Conservation (phyloP, 2,888 invertebrate species). For the Dermolepida albohirtum region DNA sequence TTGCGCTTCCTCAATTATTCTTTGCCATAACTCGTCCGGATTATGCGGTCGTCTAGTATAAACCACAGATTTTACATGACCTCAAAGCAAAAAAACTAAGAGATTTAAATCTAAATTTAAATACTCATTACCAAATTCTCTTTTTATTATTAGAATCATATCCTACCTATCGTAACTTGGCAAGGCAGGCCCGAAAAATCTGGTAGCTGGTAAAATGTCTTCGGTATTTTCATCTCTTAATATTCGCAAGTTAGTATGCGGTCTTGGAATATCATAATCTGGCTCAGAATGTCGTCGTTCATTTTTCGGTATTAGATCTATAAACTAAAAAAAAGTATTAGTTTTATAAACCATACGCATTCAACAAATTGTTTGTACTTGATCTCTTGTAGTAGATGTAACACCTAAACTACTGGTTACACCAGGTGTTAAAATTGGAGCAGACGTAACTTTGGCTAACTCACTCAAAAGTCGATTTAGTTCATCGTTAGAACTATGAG, state of each 20-base stretch:
- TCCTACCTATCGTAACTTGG: slow-evolving; percentile 42
- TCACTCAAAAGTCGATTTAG: slow-evolving; percentile 60
- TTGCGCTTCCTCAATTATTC: no score
- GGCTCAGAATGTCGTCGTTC: slow-evolving; percentile 62
- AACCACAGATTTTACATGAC: no score
- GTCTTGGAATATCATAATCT: slow-evolving; percentile 66
- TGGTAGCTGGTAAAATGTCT: slow-evolving; percentile 58
- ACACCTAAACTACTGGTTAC: slow-evolving; percentile 60
- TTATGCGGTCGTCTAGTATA: no score
- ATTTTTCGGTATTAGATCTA: slow-evolving; percentile 57
- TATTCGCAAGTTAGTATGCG: slow-evolving; percentile 56
- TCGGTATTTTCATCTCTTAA: slow-evolving; percentile 43
- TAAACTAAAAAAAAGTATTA: slow-evolving; percentile 54
- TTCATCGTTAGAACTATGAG: slow-evolving; percentile 59
- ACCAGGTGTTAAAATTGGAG: slow-evolving; percentile 62
- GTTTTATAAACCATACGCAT: neutral
- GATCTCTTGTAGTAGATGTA: slow-evolving; percentile 55
- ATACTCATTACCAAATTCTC: no score
- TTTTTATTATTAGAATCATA: no score
- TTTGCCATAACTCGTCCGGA: no score
- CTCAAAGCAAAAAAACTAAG: no score
- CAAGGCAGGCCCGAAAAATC: slow-evolving; percentile 62
- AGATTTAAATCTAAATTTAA: no score
- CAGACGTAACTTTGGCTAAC: slow-evolving; percentile 62
- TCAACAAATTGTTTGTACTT: slow-evolving; percentile 27